These are phyloP conservation scores for Indri indri DNA, from an alignment of 2,113 vertebrate genomes.

Conservation along the genomic window DNA sequence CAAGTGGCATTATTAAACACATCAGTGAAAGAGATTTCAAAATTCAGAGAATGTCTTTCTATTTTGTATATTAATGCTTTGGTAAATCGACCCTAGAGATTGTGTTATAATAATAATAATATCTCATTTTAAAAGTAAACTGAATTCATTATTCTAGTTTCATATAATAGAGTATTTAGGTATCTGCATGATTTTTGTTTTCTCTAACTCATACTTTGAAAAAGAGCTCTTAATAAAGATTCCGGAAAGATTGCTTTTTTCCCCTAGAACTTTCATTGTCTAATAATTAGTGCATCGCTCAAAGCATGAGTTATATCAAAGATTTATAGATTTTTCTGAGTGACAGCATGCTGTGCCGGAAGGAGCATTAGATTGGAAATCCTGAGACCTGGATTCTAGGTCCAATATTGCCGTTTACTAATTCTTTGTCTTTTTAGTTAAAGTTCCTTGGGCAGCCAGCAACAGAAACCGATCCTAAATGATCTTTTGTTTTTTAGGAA, in stretches of 20 bases:
- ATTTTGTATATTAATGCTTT: constrained; percentile 38
- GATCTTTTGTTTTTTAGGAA: background rate
- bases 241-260: background rate
- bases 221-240: constrained; percentile 45
- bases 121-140: constrained; percentile 51
- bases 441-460: background rate
- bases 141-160: constrained; percentile 45
- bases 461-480: background rate
- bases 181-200: constrained; percentile 46
- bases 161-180: constrained; percentile 41
- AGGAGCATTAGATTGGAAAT: background rate
- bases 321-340: background rate
- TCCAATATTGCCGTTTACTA: background rate
- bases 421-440: background rate
- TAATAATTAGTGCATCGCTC: constrained; percentile 1
- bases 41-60: constrained; percentile 46
- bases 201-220: constrained; percentile 33
- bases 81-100: constrained; percentile 34
- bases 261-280: background rate
- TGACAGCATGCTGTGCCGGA: background rate
- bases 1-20: constrained; percentile 41
- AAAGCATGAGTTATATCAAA: background rate
- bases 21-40: constrained; percentile 10
- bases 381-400: background rate
- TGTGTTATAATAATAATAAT: constrained; percentile 54